Base-by-base conservation (phyloP, 2,888 invertebrate species). In the Hydrotaea diabolus region DNA sequence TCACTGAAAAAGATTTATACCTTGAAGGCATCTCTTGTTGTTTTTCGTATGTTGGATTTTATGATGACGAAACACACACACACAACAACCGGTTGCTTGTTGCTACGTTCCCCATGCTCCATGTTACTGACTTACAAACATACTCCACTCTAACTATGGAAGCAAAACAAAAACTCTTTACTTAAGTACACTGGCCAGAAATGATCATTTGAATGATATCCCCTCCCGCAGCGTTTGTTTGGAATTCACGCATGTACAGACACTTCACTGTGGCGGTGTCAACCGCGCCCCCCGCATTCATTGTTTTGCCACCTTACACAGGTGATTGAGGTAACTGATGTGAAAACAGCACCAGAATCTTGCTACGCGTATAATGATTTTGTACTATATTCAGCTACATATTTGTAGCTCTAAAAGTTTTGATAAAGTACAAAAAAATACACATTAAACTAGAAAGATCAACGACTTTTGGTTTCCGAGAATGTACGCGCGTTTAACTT, bases 1-100 rank as follows among this genome's bases (percentile, higher is more conserved):
- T 69, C 69, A 57, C 53, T 59, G 39, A 13, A 69, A 77, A 8
- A 57, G 13, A 39, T 66, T 66, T 77, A 36, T 77, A 69, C 46
- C 77, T 57, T 43, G 57, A 57, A 57, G 69, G 55, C 57, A 77
- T 57, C 23, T 17, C n/a, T 69, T 17, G 9, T 39, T 77, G n/a
- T 66, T 66, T 55, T 49, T 71, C 0, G 26, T 19, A 21, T 66
- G 9, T 5, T 66, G 66, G 39, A 21, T 26, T 26, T 5, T 8
- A 19, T 43, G 36, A 66, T 66, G 66, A 66, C 66, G 66, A 66
- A 66, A 62, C 31, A 36, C 64, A 62, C 31, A 36, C 64, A 66
- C 15, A 15, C 31, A 66, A 11, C 66, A 66, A 66, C 66, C 66
- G 66, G 66, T 66, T 66, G 36, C 0, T 59, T 26, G 23, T 26